Base-by-base conservation (phyloP, 1,140 invertebrate genomes). In the Neoseiulus cucumeris region DNA sequence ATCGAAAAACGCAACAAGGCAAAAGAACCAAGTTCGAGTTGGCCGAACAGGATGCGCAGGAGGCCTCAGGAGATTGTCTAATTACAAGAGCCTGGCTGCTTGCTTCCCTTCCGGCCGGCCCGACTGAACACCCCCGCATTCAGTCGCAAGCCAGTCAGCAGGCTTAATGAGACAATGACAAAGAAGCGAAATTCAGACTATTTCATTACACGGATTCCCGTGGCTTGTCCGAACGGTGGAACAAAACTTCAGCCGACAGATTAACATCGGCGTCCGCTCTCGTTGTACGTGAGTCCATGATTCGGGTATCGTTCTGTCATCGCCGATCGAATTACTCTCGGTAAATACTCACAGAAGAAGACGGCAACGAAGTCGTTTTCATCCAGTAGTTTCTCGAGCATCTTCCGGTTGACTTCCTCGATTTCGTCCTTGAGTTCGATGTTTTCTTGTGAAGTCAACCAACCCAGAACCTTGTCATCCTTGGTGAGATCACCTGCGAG, bases 371-470 rank as follows among this genome's bases (percentile, higher is more conserved):
- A 94, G 77, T 94, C 90, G 72, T 92, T 93, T 75, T 93, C 90
- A 69, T 93, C 89, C 1, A 95, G 76, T 1, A 93, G 75, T 76
- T 94, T 94, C 70, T 93, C 89, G 47, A 95, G 76, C 90, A 95
- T 93, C 77, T 92, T 91, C 44, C 86, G 82, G 74, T 93, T 94
- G 0, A 94, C 89, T 76, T 93, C 89, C 75, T 93, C 91, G 72
- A 95, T 94, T 82, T 94, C 90, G 74, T 92, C 91, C 79, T 91
- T 91, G 41, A 93, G 86, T 77, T 93, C 89, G 77, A 95, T 92
- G 25, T 91, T 87, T 75, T 95, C 90, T 74, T 92, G 88, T 14
- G 88, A 91, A 9, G 90, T 93, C 14, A 94, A 75, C 90, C 90
- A 95, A 67, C 84, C 80, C 0, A 91, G 76, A 29, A 93, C 83